Evolutionary conservation across 2,797 vertebrate species (phyloP).

Genomic region (Todus mexicanus): DNA sequence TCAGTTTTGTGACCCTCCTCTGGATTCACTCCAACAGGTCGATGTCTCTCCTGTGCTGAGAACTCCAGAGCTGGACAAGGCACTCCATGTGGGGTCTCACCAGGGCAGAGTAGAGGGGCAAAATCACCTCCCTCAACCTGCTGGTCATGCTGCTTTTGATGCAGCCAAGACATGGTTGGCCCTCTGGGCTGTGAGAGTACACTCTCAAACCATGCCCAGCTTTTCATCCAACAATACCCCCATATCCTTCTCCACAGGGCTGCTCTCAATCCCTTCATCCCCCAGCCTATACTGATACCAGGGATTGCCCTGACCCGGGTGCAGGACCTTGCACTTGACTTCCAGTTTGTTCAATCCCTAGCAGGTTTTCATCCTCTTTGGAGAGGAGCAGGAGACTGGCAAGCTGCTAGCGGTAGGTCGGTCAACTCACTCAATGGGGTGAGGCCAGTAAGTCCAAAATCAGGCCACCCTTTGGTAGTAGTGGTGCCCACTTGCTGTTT

Average conservation of each 20-base stretch:
- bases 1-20: background rate
- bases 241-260: no score
- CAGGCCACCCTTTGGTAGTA: background rate
- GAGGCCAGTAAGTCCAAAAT: background rate
- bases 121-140: background rate
- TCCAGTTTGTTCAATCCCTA: background rate
- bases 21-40: background rate
- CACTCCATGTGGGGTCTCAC: background rate
- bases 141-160: background rate
- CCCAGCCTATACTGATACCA: background rate
- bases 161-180: background rate
- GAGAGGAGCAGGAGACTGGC: no score
- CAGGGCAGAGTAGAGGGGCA: background rate
- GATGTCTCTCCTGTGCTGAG: background rate
- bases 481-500: fast-evolving
- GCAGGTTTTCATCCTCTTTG: no score
- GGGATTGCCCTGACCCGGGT: background rate
- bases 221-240: no score
- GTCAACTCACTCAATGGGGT: background rate
- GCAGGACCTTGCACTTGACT: background rate
- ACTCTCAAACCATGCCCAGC: no score
- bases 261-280: background rate
- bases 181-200: background rate
- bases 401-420: background rate
- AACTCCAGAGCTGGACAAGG: background rate